phyloP scores from a whole-genome alignment of 2,888 invertebrate species.

The Malthinus seriepunctatus region DNA sequence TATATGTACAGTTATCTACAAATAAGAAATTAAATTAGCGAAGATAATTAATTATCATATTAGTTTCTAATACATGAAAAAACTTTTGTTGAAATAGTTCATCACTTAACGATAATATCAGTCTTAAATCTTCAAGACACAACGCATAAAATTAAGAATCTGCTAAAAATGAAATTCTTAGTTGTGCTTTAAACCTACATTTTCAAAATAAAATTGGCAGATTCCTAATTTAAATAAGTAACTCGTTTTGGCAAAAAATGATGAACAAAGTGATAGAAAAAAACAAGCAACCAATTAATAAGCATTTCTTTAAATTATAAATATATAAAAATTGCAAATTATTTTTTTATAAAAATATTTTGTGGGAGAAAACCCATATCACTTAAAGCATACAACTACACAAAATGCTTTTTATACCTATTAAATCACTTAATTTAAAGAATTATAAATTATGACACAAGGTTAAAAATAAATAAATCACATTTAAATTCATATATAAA shows the following conservation, averaged over 20 bases:
- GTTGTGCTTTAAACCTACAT: conserved; percentile 12
- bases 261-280: conserved; percentile 3
- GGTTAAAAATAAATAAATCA: conserved; percentile 16
- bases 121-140: conserved; percentile 27
- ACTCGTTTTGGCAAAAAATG: conserved; percentile 1
- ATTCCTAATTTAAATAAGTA: conserved; percentile 4
- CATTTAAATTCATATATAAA: conserved; percentile 11
- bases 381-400: conserved; percentile 17
- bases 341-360: conserved; percentile 10
- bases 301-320: conserved; percentile 6
- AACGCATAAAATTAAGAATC: conserved; percentile 21
- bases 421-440: background rate
- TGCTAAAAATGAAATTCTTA: conserved; percentile 13
- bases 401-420: background rate
- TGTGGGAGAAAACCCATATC: conserved; percentile 12
- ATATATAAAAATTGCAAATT: conserved; percentile 13
- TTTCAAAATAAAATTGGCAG: background rate
- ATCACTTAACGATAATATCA: conserved; percentile 27
- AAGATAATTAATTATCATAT: conserved; percentile 9
- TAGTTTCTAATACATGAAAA: background rate
- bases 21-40: conserved; percentile 22
- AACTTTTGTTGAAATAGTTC: conserved; percentile 6
- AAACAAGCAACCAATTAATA: background rate
- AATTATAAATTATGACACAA: conserved; percentile 14
- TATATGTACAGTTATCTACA: conserved; percentile 35